Percentiles rank a stretch among this genome's conserved stretches.
These are phyloP conservation scores for Parotia lawesii DNA, from an alignment of 2,113 vertebrate species.

Conservation along the genomic window DNA sequence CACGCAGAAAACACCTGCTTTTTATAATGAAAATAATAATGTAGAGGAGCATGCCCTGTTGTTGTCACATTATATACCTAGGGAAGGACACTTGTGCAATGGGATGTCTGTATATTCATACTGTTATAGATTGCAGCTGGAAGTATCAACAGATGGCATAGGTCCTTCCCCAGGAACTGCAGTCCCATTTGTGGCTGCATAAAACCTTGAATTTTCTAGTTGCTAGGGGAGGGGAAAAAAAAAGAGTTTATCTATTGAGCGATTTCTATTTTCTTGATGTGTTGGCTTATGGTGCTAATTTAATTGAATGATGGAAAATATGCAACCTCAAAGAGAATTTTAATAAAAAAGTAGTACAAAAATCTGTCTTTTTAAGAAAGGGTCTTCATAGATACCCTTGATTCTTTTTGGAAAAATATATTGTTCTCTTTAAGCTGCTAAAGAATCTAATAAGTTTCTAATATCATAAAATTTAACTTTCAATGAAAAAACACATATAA, in stretches of 20 bases:
- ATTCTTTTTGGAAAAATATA: not conserved
- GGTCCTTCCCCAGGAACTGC: not conserved
- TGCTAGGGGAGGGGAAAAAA: fast-evolving
- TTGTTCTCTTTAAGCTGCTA: not conserved
- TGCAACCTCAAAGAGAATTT: not conserved
- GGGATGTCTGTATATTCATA: not conserved
- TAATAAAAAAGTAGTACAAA: not conserved
- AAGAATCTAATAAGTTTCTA: not conserved
- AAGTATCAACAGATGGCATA: not conserved
- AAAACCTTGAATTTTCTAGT: not conserved
- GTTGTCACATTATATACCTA: not conserved
- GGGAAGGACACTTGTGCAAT: not conserved
- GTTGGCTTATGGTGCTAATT: not conserved
- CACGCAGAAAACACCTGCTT: not conserved
- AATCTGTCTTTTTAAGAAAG: not conserved
- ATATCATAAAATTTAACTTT: not conserved
- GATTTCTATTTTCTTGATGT: not conserved
- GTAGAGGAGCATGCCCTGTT: not conserved
- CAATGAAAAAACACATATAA: not conserved
- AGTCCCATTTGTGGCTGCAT: not conserved
- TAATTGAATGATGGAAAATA: not conserved
- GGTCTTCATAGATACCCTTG: not conserved
- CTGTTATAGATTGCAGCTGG: not conserved
- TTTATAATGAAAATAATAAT: not conserved
- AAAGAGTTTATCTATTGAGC: not conserved